Evolutionary conservation across 2,888 invertebrate genomes (phyloP).

Genomic region (Tipula lateralis): DNA sequence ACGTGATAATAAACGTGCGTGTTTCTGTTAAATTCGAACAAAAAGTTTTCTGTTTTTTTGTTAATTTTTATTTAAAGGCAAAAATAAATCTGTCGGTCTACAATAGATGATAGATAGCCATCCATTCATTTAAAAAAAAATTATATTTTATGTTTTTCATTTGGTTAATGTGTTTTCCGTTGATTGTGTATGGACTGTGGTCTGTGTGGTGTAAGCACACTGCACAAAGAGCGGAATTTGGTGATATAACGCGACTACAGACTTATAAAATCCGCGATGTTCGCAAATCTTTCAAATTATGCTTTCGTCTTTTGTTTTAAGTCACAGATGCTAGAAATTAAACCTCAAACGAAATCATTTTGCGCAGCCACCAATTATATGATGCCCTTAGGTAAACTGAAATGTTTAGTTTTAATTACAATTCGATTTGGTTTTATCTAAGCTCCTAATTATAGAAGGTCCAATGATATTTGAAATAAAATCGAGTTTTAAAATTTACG

Average conservation of each 20-base stretch:
- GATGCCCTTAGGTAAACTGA: not conserved
- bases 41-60: not conserved
- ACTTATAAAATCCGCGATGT: not conserved
- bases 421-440: no score
- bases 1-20: slow-evolving; percentile 30
- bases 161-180: not conserved
- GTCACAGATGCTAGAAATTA: not conserved
- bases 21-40: slow-evolving; percentile 25
- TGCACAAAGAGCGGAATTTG: not conserved
- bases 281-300: not conserved
- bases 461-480: no score
- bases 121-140: not conserved
- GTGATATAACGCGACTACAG: not conserved
- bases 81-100: slow-evolving; percentile 27
- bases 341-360: not conserved
- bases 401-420: not conserved
- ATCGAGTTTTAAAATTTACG: no score
- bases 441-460: no score
- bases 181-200: no score
- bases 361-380: not conserved
- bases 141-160: not conserved
- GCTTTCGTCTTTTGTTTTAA: not conserved
- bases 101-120: slow-evolving; percentile 25
- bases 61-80: slow-evolving; percentile 7
- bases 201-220: not conserved